Percentiles rank a stretch among this genome's conserved stretches.
phyloP scores from a whole-genome alignment of 2,888 invertebrate species.

The Meteorus colon region DNA sequence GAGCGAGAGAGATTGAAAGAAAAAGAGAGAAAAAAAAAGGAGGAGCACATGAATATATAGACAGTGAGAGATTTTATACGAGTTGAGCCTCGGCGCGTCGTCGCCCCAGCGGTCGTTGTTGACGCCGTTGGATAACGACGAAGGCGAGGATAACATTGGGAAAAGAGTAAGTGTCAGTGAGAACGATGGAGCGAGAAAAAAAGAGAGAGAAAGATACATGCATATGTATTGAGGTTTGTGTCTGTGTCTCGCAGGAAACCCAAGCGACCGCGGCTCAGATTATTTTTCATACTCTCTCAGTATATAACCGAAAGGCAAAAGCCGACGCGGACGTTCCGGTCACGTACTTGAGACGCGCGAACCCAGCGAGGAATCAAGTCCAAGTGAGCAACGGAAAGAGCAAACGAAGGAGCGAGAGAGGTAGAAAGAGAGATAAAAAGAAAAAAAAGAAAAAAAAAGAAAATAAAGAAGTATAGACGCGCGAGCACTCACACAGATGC shows the following conservation, averaged over 20 bases:
- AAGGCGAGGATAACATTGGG: constrained; percentile 2
- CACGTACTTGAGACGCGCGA: constrained; percentile 43
- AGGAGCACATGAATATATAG: not conserved
- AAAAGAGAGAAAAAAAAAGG: not conserved
- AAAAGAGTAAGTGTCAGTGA: constrained; percentile 21
- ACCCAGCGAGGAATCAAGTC: constrained; percentile 32
- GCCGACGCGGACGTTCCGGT: constrained; percentile 43
- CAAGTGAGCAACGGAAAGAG: constrained; percentile 26
- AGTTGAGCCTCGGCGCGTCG: constrained; percentile 12
- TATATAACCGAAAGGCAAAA: constrained; percentile 30
- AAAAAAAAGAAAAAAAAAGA: constrained; percentile 1
- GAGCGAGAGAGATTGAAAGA: not conserved
- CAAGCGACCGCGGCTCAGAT: constrained; percentile 41
- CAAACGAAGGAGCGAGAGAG: not conserved
- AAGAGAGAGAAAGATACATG: not conserved
- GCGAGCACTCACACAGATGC: not conserved
- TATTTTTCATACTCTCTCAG: constrained; percentile 38
- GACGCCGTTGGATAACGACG: constrained; percentile 35
- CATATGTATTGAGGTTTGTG: constrained; percentile 2
- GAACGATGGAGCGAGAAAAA: constrained; percentile 17
- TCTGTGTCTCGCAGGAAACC: constrained; percentile 37
- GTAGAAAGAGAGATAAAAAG: no score
- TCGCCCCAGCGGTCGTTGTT: constrained; percentile 34
- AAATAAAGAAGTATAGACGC: not conserved
- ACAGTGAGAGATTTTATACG: constrained; percentile 1